Evolutionary conservation across 2,113 vertebrate species (phyloP), one percentile per base, ranked within the genome.

Genomic region (Scortum barcoo): DNA sequence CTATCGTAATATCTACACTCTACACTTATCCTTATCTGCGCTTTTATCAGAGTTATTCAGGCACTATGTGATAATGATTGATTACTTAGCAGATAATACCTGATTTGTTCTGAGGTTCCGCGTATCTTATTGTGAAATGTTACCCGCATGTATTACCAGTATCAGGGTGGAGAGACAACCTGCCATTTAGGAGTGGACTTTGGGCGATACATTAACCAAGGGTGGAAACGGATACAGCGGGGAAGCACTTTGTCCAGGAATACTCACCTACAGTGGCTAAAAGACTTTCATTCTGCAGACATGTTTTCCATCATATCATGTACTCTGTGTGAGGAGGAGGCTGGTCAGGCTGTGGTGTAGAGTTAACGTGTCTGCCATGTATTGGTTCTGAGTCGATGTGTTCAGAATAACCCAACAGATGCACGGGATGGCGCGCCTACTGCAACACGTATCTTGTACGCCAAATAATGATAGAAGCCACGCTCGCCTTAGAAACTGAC

Each of bases 181-280:
- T 63, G 4, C 30, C n/a, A 48, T 58, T 46, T 26, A 26, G 38
- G 50, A 81, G 63, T 24, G n/a, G n/a, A 76, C 22, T 19, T 72
- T n/a, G 75, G 75, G 56, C 60, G 42, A 74, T 66, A 54, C 36
- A 63, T 82, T 40, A 72, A 36, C 24, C 22, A 40, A 63, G 58
- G 65, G 0, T 42, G 30, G 54, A 33, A 40, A 72, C 19, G 5
- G 24, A 58, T 7, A 8, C 14, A 54, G 62, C 10, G 1, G 54
- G 38, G 40, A 60, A 44, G 16, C 3, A 4, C 24, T 42, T 30
- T 42, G 67, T 22, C 33, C 3, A 40, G 14, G 44, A 26, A 44
- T 40, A 33, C n/a, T n/a, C n/a, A n/a, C 50, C 13, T 1, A 22
- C n/a, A 16, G n/a, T 14, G 1, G n/a, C 16, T 28, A 16, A 53